A percentile compares a stretch with the other conserved stretches of the same genome.
Evolutionary conservation across 2,888 invertebrate species (phyloP).

Genomic region (Drosophila nr. perissopoda): DNA sequence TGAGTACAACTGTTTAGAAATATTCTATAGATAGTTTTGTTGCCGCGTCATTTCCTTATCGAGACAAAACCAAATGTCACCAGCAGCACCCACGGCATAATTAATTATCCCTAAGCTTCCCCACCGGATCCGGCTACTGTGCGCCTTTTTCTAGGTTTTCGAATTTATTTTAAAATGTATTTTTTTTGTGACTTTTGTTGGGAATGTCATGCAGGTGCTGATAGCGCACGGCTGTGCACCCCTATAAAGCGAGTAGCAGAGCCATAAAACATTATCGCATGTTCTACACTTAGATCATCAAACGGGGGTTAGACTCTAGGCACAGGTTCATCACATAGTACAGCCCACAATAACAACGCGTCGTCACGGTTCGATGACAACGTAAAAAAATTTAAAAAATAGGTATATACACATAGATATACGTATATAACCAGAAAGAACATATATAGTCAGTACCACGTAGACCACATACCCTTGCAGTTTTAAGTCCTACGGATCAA

Average conservation of each 20-base stretch:
- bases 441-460: not conserved
- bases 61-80: conserved; percentile 64
- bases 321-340: conserved; percentile 65
- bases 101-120: conserved; percentile 62
- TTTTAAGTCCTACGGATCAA: not conserved
- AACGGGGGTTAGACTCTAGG: conserved; percentile 58
- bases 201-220: conserved; percentile 65
- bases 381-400: conserved; percentile 36
- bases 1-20: conserved; percentile 32
- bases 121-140: conserved; percentile 37
- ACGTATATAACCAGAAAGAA: conserved; percentile 1
- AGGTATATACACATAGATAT: not conserved
- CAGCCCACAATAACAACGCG: conserved; percentile 52
- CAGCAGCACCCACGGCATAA: conserved; percentile 60
- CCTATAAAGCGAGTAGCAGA: conserved; percentile 55
- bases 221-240: conserved; percentile 58
- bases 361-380: conserved; percentile 76
- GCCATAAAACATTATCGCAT: conserved; percentile 76
- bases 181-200: conserved; percentile 11
- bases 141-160: conserved; percentile 41
- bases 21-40: conserved; percentile 37
- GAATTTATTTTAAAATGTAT: conserved; percentile 1
- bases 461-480: not conserved
- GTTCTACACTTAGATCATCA: conserved; percentile 77
- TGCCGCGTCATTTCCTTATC: conserved; percentile 76